Percentiles rank a stretch among this genome's conserved stretches.
Evolutionary conservation across 1,140 invertebrate genomes (phyloP).

Genomic region (Nasonia vitripennis): DNA sequence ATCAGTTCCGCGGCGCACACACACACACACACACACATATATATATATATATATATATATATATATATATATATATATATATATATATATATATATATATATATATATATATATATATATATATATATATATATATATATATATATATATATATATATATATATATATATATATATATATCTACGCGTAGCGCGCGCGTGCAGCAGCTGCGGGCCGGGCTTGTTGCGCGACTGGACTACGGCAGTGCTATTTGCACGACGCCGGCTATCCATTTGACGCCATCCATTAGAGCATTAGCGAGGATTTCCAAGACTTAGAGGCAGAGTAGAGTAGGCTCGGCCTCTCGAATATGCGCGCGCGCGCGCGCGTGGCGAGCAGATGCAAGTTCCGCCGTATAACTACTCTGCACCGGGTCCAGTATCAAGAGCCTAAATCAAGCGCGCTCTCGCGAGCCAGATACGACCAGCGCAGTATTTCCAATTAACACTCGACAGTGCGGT

Average conservation of each 20-base stretch:
- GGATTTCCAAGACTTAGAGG: slow-evolving; percentile 58
- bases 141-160: too few relatives aligned
- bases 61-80: too few relatives aligned
- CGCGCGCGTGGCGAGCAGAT: not conserved
- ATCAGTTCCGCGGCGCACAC: not conserved
- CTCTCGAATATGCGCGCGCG: slow-evolving; percentile 21
- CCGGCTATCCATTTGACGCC: slow-evolving; percentile 64
- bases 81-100: too few relatives aligned
- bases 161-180: too few relatives aligned
- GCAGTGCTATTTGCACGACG: slow-evolving; percentile 62
- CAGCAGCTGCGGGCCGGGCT: not conserved
- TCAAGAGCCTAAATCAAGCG: slow-evolving; percentile 27
- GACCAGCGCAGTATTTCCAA: not conserved
- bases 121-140: too few relatives aligned
- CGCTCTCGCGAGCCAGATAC: not conserved
- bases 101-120: too few relatives aligned
- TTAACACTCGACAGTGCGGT: not conserved
- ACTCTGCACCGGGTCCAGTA: not conserved
- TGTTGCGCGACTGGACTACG: slow-evolving; percentile 47
- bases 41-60: too few relatives aligned
- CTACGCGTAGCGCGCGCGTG: too few relatives aligned
- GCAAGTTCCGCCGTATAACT: not conserved
- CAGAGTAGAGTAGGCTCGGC: not conserved
- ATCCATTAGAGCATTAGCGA: slow-evolving; percentile 64
- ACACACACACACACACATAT: too few relatives aligned